phyloP scores from a whole-genome alignment of 2,888 invertebrate species.

The Sarcophaga caerulescens region DNA sequence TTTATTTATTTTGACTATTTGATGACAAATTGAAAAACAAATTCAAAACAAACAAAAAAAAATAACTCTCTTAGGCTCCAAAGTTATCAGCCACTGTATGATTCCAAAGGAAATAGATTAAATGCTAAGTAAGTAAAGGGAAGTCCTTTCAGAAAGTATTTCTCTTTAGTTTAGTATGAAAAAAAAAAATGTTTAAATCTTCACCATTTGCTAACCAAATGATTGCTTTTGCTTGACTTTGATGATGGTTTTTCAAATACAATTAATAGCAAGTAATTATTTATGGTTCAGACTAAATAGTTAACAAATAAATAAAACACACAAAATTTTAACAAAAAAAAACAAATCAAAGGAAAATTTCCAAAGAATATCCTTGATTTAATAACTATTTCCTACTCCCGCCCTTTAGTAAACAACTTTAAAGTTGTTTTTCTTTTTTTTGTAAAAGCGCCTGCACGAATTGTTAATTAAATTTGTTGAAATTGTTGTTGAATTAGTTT shows the following conservation, averaged over 20 bases:
- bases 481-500: background rate
- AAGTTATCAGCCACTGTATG: slow-evolving; percentile 81
- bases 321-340: slow-evolving; percentile 67
- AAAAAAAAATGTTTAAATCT: background rate
- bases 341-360: background rate
- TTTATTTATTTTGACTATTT: background rate
- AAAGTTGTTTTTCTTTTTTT: background rate
- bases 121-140: slow-evolving; percentile 79
- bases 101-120: slow-evolving; percentile 81
- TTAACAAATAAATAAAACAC: slow-evolving; percentile 49
- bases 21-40: background rate
- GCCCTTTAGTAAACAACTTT: background rate
- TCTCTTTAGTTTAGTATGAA: slow-evolving; percentile 62
- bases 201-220: slow-evolving; percentile 50
- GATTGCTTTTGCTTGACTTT: slow-evolving; percentile 51
- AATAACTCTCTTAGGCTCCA: slow-evolving; percentile 75
- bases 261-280: background rate
- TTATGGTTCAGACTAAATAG: slow-evolving; percentile 10
- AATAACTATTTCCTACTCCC: background rate
- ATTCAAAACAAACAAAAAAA: slow-evolving; percentile 35
- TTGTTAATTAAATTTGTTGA: background rate
- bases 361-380: background rate
- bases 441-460: background rate
- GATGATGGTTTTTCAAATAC: background rate
- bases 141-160: slow-evolving; percentile 42